Conservation (phyloP, 2,113 vertebrate genomes). For the Mohoua ochrocephala region DNA sequence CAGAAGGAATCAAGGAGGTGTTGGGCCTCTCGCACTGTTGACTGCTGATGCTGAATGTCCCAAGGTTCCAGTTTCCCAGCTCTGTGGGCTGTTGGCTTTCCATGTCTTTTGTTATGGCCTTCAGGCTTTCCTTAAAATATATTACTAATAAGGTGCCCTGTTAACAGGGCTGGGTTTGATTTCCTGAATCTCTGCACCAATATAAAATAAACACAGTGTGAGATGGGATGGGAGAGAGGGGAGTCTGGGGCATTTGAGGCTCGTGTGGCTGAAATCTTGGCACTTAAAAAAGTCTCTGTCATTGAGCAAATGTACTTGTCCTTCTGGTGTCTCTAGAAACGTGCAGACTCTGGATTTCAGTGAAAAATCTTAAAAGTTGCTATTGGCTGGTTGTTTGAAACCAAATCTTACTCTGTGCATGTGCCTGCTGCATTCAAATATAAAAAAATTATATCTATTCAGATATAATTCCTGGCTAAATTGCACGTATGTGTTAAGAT, state of each 20-base stretch:
- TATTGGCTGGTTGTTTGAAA: neutral
- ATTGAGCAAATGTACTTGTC: neutral
- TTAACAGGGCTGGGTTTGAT: too few relatives aligned
- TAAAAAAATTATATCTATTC: neutral
- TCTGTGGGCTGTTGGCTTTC: neutral
- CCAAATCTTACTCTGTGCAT: accelerated
- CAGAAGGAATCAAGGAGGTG: accelerated
- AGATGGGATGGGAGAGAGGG: too few relatives aligned
- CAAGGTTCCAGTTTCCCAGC: accelerated
- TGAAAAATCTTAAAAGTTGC: neutral
- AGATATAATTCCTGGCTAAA: neutral
- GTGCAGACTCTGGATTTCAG: accelerated
- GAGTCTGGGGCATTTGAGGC: neutral
- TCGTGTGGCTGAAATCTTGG: neutral
- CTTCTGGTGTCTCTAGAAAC: neutral
- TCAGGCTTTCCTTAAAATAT: neutral
- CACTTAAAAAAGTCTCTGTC: neutral
- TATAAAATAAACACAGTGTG: neutral
- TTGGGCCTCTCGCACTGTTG: accelerated
- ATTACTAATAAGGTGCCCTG: accelerated
- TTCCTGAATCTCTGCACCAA: accelerated
- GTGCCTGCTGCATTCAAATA: neutral
- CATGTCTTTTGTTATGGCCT: accelerated
- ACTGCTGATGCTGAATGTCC: too few relatives aligned
- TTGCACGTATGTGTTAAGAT: accelerated